Percentiles rank a stretch among this genome's conserved stretches.
These are phyloP conservation scores for Trochalopteron elliotii DNA, from an alignment of 2,113 vertebrate genomes.

Conservation along the genomic window DNA sequence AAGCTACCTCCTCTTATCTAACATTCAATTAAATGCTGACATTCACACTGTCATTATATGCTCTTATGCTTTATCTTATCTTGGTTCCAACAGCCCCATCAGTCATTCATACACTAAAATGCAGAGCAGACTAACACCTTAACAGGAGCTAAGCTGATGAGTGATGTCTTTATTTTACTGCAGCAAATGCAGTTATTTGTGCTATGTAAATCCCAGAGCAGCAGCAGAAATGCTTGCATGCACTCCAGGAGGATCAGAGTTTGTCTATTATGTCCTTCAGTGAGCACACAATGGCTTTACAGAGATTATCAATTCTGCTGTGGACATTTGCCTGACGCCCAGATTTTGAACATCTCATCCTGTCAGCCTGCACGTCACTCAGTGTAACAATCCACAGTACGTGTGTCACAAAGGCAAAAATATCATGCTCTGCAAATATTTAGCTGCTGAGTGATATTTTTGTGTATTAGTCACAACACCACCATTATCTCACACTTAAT, in stretches of 20 bases:
- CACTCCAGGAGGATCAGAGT: not conserved
- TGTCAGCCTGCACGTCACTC: not conserved
- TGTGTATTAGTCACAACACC: not conserved
- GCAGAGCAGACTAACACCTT: not conserved
- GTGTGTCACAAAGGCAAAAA: not conserved
- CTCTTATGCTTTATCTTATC: not conserved
- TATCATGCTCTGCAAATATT: not conserved
- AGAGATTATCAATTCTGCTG: not conserved
- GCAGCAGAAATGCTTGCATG: not conserved
- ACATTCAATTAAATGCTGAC: not conserved
- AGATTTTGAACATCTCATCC: accelerated
- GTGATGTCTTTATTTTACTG: not conserved
- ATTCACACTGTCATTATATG: not conserved
- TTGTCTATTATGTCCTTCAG: not conserved
- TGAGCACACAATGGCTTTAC: not conserved
- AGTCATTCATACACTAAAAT: not conserved
- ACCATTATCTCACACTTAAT: not conserved
- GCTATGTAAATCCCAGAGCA: not conserved
- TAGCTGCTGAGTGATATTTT: not conserved
- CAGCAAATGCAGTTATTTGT: not conserved
- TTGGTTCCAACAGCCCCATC: not conserved
- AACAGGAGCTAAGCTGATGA: not conserved
- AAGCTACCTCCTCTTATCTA: not conserved
- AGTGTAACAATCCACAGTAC: not conserved
- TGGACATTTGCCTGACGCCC: not conserved